Conservation (phyloP, 2,113 vertebrate genomes). For the Oceanites oceanicus region DNA sequence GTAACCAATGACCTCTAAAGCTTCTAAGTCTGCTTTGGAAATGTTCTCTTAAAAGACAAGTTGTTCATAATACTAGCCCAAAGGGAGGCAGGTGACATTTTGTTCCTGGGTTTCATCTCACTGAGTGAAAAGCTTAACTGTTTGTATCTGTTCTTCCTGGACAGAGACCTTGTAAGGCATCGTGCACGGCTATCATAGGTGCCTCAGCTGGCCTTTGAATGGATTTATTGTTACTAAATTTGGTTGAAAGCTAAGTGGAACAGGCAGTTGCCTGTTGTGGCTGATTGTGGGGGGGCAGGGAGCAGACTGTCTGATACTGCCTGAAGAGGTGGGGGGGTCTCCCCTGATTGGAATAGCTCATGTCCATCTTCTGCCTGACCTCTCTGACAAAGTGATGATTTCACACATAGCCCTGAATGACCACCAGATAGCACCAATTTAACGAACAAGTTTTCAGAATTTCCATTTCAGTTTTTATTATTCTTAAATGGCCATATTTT, state of each 20-base stretch:
- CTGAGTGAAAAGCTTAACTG: neutral
- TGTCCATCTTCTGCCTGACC: neutral
- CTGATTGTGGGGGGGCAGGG: no score
- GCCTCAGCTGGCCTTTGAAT: neutral
- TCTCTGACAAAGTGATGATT: neutral
- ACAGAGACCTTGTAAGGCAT: neutral
- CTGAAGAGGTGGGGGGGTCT: neutral
- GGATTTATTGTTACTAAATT: neutral
- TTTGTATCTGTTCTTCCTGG: neutral
- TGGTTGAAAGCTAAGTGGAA: neutral
- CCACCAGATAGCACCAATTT: no score
- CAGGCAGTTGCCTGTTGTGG: neutral
- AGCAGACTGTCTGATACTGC: neutral
- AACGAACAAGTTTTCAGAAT: neutral
- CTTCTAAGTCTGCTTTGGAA: neutral
- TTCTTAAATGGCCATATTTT: neutral
- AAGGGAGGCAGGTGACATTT: neutral
- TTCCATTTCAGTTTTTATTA: neutral
- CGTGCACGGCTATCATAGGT: neutral
- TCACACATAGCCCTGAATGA: neutral
- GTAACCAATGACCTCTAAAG: neutral
- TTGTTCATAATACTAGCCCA: neutral
- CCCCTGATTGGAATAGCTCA: neutral
- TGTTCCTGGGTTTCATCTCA: neutral
- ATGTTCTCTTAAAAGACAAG: neutral